Conservation (phyloP, 2,797 vertebrate genomes). For the Podargus strigoides region DNA sequence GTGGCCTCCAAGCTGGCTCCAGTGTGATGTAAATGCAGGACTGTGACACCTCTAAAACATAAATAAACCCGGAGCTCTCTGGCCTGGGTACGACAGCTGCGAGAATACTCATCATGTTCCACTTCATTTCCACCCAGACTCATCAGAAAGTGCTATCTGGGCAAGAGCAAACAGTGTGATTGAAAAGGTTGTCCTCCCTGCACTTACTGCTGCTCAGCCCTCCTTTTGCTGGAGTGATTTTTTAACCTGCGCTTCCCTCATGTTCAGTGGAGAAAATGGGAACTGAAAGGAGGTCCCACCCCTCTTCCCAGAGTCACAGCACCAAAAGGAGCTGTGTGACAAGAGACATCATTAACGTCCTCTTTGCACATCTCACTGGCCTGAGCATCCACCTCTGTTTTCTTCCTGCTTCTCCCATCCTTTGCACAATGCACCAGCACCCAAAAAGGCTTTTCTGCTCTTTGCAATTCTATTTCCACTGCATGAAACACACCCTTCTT, state of each 20-base stretch:
- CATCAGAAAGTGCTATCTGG: neutral
- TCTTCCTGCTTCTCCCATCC: neutral
- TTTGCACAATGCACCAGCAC: neutral
- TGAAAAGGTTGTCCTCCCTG: neutral
- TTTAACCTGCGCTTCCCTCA: neutral
- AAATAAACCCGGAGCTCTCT: neutral
- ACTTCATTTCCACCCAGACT: neutral
- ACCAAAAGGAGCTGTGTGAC: neutral
- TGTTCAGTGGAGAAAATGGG: neutral
- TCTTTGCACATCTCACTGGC: neutral
- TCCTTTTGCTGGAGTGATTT: accelerated
- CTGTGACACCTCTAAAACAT: neutral
- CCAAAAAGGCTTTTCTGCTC: neutral
- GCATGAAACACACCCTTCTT: neutral
- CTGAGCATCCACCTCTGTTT: neutral
- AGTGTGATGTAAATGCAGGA: neutral
- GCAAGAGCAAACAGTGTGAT: accelerated
- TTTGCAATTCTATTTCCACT: neutral
- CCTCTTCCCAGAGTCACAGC: neutral
- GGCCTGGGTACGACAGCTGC: accelerated
- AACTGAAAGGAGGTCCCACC: neutral
- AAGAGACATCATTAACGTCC: neutral
- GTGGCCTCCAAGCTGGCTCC: neutral
- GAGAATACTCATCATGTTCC: neutral
- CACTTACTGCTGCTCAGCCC: neutral